Evolutionary conservation across 2,888 invertebrate genomes (phyloP), one percentile per base, ranked within the genome.

Genomic region (Philhelius pedissequus): DNA sequence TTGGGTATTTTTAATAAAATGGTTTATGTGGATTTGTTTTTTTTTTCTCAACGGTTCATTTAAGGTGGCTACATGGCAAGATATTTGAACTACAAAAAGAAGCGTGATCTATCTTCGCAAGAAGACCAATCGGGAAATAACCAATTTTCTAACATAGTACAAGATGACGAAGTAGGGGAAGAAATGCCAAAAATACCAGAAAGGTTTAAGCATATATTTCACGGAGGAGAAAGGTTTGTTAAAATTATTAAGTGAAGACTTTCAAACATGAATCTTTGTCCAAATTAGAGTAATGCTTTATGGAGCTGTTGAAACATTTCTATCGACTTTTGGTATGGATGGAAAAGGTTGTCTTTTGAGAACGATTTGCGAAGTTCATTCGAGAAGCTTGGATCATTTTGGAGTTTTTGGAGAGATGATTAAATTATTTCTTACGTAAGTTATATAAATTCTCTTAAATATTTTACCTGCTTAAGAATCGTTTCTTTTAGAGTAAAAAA

Each of bases 281-380:
- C 32, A 35, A 7, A 32, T 18, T 71, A 89, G 96, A 88, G 96
- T 96, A 0, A 90, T 97, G 78, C 92, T 97, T 76, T 97, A 96
- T 87, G 94, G 95, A 1, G 93, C 95, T 4, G 94, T 96, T 0
- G 97, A 97, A 90, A 96, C 97, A 88, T 93, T 97, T 89, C 91
- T 97, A 68, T 93, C 94, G 50, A 96, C 95, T 87, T 95, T 97
- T 86, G 97, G 97, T 0, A 92, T 97, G 92, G 94, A 96, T 86
- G 97, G 97, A 25, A 96, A 94, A 88, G 96, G 96, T 3, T 97
- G 97, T 89, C 91, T 97, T 1, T 91, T 97, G 58, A 92, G 97
- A 86, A 96, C 96, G 1, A 97, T 97, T 82, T 97, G 97, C 88
- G 97, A 97, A 91, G 95, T 97, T 48, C 96, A 97, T 88, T 95